Conservation (phyloP, 2,113 vertebrate genomes). For the Toxostoma redivivum region DNA sequence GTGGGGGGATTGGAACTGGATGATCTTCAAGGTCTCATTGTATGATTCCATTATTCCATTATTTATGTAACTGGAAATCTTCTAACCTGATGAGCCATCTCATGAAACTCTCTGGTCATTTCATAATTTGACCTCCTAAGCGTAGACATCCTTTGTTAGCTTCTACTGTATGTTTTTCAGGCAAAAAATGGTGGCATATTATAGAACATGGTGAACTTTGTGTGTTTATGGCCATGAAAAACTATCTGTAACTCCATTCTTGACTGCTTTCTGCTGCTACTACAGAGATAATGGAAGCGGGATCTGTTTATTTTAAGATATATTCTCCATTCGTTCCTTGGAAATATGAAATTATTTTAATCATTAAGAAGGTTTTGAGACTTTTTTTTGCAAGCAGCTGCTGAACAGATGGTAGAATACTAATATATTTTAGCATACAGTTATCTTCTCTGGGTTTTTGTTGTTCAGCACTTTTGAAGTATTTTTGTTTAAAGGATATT, state of each 20-base stretch:
- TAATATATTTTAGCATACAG: neutral
- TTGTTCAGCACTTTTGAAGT: neutral
- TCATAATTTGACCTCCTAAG: neutral
- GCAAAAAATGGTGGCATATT: neutral
- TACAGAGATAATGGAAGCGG: neutral
- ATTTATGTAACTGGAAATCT: neutral
- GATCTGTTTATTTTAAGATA: neutral
- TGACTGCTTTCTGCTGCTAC: neutral
- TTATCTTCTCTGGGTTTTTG: neutral
- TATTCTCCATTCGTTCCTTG: neutral
- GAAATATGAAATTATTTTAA: constrained; percentile 10
- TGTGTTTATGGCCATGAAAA: neutral
- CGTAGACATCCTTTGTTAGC: neutral
- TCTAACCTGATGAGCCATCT: neutral
- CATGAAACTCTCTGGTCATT: neutral
- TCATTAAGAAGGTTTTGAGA: neutral
- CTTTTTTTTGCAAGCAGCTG: neutral
- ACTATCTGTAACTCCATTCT: neutral
- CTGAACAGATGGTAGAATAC: neutral
- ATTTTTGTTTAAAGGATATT: neutral
- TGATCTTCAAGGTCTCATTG: neutral
- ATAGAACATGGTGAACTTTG: neutral
- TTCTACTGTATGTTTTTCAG: neutral
- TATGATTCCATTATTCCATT: neutral
- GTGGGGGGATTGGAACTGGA: neutral